Evolutionary conservation across 2,888 invertebrate species (phyloP).

Genomic region (Drosophila dives): DNA sequence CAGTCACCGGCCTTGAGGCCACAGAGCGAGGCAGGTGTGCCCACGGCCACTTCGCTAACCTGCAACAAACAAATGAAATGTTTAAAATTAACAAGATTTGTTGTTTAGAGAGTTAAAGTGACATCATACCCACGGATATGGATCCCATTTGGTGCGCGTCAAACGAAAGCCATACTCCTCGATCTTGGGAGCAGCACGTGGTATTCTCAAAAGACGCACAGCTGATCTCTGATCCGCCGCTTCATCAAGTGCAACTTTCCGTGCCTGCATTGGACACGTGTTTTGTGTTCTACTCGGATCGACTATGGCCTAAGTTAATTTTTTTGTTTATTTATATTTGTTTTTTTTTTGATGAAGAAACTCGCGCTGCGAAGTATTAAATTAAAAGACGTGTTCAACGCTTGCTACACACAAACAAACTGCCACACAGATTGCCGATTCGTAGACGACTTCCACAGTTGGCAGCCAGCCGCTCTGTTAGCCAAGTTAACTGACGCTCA

Average conservation of each 20-base stretch:
- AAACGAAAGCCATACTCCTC: constrained; percentile 90
- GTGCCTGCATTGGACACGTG: constrained; percentile 39
- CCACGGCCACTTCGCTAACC: constrained; percentile 88
- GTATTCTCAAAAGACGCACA: constrained; percentile 86
- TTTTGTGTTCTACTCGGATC: not conserved
- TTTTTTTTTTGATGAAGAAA: constrained; percentile 12
- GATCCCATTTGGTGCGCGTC: constrained; percentile 92
- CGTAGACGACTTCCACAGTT: constrained; percentile 4
- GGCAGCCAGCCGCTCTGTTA: constrained; percentile 13
- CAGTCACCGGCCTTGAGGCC: constrained; percentile 90
- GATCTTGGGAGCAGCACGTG: constrained; percentile 86
- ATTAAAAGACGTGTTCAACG: constrained; percentile 56
- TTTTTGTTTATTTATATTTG: constrained; percentile 30
- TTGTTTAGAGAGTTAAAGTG: not conserved
- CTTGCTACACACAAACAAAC: constrained; percentile 56
- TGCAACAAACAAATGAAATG: constrained; percentile 60
- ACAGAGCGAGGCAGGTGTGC: constrained; percentile 87
- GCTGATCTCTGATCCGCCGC: constrained; percentile 52
- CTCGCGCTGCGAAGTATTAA: constrained; percentile 12
- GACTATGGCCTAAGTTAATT: not conserved
- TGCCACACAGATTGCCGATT: constrained; percentile 49
- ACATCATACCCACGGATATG: constrained; percentile 90
- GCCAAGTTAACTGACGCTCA: constrained; percentile 29
- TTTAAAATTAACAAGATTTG: not conserved
- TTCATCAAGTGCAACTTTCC: not conserved